Conservation (phyloP, 2,888 invertebrate genomes). For the Brachypalpus laphriformis region DNA sequence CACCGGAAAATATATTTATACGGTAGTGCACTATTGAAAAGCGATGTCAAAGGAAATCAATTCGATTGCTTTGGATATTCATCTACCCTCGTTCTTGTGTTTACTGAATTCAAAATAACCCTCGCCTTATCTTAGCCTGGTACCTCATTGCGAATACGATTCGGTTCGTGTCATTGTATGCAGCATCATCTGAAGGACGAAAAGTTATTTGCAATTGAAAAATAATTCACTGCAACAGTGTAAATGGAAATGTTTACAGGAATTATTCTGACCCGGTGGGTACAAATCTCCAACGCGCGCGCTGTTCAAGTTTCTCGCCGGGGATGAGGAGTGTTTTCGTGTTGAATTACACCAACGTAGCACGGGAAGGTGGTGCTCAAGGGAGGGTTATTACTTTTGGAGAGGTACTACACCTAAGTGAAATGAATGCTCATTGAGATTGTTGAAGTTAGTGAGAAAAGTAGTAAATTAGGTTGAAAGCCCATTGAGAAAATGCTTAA, state of each 20-base stretch:
- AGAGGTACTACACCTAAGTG: conserved; percentile 66
- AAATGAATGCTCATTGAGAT: conserved; percentile 71
- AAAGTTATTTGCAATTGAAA: conserved; percentile 66
- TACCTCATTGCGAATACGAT: conserved; percentile 30
- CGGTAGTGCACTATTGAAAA: conserved; percentile 2
- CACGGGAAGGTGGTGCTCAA: conserved; percentile 50
- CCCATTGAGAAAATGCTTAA: conserved; percentile 66
- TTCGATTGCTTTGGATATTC: not conserved
- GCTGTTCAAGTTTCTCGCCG: conserved; percentile 32
- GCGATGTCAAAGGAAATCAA: conserved; percentile 56
- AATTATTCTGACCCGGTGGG: conserved; percentile 65
- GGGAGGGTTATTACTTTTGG: conserved; percentile 66
- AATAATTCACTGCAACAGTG: conserved; percentile 70
- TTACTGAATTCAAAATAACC: conserved; percentile 42
- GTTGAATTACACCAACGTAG: conserved; percentile 36
- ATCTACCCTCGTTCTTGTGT: not conserved
- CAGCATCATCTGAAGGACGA: conserved; percentile 19
- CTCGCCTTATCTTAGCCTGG: conserved; percentile 18
- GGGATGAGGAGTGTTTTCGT: conserved; percentile 31
- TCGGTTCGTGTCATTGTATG: conserved; percentile 41
- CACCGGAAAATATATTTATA: conserved; percentile 21
- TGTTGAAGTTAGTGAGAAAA: conserved; percentile 71
- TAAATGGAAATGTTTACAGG: conserved; percentile 72
- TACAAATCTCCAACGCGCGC: conserved; percentile 45
- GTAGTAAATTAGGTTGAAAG: conserved; percentile 73